phyloP scores from a whole-genome alignment of 1,140 invertebrate species.

The Neotoxoptera formosana region DNA sequence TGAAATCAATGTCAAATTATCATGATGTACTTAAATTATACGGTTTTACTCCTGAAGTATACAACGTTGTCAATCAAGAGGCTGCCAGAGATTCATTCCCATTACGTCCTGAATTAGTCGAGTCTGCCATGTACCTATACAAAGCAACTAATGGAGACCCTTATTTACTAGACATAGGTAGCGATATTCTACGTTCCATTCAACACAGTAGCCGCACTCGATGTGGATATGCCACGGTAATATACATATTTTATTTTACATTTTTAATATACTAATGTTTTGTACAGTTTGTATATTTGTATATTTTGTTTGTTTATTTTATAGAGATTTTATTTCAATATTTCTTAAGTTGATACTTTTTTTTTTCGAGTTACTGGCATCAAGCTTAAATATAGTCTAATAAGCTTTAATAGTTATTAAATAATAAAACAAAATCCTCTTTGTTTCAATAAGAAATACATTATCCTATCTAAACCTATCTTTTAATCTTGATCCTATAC shows the following conservation, averaged over 20 bases:
- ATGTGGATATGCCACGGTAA: conserved; percentile 97
- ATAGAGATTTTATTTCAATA: no score
- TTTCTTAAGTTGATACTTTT: no score
- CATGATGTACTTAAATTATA: conserved; percentile 96
- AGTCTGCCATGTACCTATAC: conserved; percentile 97
- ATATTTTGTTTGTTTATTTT: no score
- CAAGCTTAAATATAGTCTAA: no score
- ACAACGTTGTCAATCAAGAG: conserved; percentile 89
- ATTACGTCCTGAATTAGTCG: conserved; percentile 92
- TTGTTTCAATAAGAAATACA: no score
- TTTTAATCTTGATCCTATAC: no score
- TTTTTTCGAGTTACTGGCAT: no score
- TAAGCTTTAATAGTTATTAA: no score
- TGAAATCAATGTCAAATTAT: conserved; percentile 95
- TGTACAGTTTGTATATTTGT: no score
- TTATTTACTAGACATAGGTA: conserved; percentile 86
- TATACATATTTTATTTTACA: neutral
- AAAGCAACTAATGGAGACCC: conserved; percentile 88
- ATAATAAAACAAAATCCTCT: no score
- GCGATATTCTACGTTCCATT: conserved; percentile 88
- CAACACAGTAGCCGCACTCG: conserved; percentile 88
- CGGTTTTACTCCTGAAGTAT: conserved; percentile 97
- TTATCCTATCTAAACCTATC: no score
- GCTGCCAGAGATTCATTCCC: conserved; percentile 93
- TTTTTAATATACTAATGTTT: neutral